phyloP scores from a whole-genome alignment of 30 jellyfish, hydroid and myxozoan genomes.

The Cassiopea xamachana region DNA sequence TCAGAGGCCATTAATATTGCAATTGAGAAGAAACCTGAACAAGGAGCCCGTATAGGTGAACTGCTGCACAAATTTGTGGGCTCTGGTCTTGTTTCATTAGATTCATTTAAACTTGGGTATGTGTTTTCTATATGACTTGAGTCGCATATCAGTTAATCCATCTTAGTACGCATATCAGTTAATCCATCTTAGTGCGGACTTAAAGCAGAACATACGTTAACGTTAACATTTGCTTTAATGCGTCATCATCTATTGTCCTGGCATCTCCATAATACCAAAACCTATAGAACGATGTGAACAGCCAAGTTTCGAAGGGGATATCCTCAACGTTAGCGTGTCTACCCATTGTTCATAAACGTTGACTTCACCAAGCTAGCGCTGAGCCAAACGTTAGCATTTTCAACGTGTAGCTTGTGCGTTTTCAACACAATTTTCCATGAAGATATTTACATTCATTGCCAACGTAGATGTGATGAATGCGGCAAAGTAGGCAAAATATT shows the following conservation, averaged over 20 bases:
- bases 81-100: too few relatives aligned
- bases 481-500: background rate
- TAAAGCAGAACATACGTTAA: background rate
- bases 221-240: background rate
- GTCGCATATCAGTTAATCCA: too few relatives aligned
- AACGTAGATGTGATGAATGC: background rate
- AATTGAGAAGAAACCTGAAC: slow-evolving; percentile 71
- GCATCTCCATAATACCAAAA: background rate
- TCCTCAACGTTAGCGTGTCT: background rate
- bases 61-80: slow-evolving; percentile 55
- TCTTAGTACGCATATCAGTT: too few relatives aligned
- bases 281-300: background rate
- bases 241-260: background rate
- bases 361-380: background rate
- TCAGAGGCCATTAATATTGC: slow-evolving; percentile 72
- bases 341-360: background rate
- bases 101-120: too few relatives aligned
- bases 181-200: background rate
- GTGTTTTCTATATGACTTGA: too few relatives aligned
- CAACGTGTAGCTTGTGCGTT: background rate
- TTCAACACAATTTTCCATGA: background rate
- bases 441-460: background rate
- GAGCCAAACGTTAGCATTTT: background rate
- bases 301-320: background rate
- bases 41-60: slow-evolving; percentile 53